Base-by-base conservation (phyloP, 2,797 vertebrate genomes). In the Otolemur crassicaudatus region DNA sequence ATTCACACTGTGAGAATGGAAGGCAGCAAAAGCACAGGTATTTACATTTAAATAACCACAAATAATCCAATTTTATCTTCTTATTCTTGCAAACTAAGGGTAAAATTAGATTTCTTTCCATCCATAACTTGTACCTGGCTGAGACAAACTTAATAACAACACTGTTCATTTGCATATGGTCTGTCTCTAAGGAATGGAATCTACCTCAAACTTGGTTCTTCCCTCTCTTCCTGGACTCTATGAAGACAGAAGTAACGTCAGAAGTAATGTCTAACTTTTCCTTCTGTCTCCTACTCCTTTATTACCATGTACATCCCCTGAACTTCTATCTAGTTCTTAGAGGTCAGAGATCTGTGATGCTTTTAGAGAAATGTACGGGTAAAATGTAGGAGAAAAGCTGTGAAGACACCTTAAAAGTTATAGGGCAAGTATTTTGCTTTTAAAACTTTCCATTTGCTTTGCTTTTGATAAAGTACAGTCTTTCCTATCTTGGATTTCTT, bases 11-110 rank as follows among this genome's bases (percentile, higher is more conserved):
- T 58, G 23, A 56, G 85, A 53, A 56, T 22, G 11, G 49, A 79
- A 31, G 20, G 19, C 37, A 85, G 23, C 20, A 84, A 20, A 89
- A 69, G 56, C 56, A 77, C 91, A 88, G n/a, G 6, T 22, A 60
- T 76, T 95, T 89, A 76, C 53, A 69, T 83, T 87, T 87, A 73
- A 86, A 75, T 75, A 95, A 90, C n/a, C 86, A 84, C 22, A 90
- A 79, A 79, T 90, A 87, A 92, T 9, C 53, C 11, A 23, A 13
- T 60, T 91, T 85, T 91, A 86, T 8, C 40, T 75, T 0, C 46
- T 85, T 90, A 73, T 81, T 95, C 53, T 49, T 90, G 72, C 49
- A 82, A 93, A 92, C 23, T 90, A 84, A 94, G 23, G n/a, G 23
- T 89, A 85, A 95, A 91, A 56, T 79, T 53, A 69, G 29, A 69